A percentile compares a stretch with the other conserved stretches of the same genome.
Conservation (phyloP, 2,797 vertebrate genomes). For the Graptemys geographica region DNA sequence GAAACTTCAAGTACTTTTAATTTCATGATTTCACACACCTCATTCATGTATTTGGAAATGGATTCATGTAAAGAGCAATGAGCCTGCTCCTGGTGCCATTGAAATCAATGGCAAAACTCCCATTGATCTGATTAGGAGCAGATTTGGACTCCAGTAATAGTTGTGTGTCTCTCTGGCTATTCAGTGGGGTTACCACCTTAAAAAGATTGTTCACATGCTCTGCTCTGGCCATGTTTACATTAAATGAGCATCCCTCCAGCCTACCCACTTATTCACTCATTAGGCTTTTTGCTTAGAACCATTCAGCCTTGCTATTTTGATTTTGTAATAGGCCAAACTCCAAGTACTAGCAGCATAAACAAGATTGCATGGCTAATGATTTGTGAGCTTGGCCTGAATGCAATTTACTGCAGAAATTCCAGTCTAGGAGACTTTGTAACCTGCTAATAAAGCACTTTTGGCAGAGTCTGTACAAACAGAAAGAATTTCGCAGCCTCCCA, state of each 20-base stretch:
- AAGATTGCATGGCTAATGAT: slow-evolving; percentile 80
- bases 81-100: slow-evolving; percentile 3
- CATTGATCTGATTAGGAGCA: background rate
- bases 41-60: background rate
- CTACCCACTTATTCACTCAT: slow-evolving; percentile 16
- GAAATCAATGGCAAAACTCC: background rate
- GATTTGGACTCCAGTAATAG: background rate
- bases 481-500: slow-evolving; percentile 48
- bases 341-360: slow-evolving; percentile 80
- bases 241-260: slow-evolving; percentile 12
- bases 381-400: slow-evolving; percentile 76
- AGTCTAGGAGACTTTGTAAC: slow-evolving; percentile 69
- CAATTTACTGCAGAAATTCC: slow-evolving; percentile 73
- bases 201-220: background rate
- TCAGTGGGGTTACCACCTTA: background rate
- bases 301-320: slow-evolving; percentile 70
- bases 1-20: background rate
- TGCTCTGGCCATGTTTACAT: background rate
- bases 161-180: background rate
- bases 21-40: background rate
- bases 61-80: slow-evolving; percentile 21
- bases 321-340: slow-evolving; percentile 86
- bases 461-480: slow-evolving; percentile 67
- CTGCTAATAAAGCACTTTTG: slow-evolving; percentile 76
- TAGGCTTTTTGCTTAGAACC: slow-evolving; percentile 74